Conservation (phyloP, 2,113 vertebrate species). For the Oenanthe oenanthe region DNA sequence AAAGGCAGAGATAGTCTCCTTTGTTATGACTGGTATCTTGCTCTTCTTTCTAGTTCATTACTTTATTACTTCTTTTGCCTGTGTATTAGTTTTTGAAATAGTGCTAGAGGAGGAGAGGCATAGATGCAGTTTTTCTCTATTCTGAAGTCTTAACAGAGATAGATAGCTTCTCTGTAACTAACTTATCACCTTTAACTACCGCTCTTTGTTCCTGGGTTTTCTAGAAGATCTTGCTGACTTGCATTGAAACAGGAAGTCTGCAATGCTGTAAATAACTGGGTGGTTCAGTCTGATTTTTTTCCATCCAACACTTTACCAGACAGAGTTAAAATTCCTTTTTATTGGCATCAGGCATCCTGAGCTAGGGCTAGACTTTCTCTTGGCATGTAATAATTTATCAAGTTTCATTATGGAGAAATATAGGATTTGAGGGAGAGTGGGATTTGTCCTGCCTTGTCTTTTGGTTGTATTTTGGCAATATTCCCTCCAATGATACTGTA, state of each 20-base stretch:
- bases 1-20: not conserved
- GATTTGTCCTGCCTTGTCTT: not conserved
- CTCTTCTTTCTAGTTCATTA: not conserved
- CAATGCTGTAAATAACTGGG: conserved; percentile 40
- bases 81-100: not conserved
- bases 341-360: not conserved
- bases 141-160: not conserved
- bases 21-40: not conserved
- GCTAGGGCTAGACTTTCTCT: not conserved
- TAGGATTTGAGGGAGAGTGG: not conserved
- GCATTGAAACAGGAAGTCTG: conserved; percentile 49
- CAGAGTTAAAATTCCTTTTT: conserved; percentile 17
- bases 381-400: not conserved
- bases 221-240: conserved; percentile 46
- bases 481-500: not conserved
- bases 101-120: not conserved
- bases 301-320: not conserved
- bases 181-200: conserved; percentile 7
- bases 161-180: conserved; percentile 30
- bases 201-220: conserved; percentile 39
- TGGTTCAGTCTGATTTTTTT: not conserved
- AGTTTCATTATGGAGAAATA: not conserved
- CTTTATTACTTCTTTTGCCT: not conserved
- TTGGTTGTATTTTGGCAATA: not conserved
- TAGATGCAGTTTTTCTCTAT: not conserved